Conservation (phyloP, 2,797 vertebrate genomes). For the Hydrolagus colliei region DNA sequence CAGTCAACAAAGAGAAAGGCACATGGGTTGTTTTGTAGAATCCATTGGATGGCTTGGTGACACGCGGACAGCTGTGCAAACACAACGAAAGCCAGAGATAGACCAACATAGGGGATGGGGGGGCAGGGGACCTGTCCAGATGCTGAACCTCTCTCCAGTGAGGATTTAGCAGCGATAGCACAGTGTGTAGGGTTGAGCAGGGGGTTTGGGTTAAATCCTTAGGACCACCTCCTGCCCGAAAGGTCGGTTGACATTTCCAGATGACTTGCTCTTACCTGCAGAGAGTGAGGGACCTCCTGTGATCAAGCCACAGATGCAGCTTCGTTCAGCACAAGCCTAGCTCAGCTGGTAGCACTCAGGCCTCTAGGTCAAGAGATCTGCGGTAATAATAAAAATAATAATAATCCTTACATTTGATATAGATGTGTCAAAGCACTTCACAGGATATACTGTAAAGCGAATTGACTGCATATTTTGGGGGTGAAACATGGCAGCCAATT, state of each 20-base stretch:
- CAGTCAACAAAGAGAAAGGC: neutral
- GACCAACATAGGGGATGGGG: neutral
- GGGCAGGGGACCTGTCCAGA: neutral
- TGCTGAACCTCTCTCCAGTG: neutral
- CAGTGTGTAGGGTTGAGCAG: neutral
- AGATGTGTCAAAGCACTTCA: no score
- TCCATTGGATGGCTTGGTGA: neutral
- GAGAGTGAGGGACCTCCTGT: neutral
- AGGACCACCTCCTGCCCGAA: neutral
- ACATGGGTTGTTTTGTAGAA: neutral
- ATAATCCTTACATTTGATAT: no score
- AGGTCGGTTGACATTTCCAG: neutral
- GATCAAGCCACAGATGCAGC: neutral
- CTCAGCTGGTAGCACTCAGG: no score
- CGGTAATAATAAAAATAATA: no score
- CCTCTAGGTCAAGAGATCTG: no score
- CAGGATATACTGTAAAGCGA: no score
- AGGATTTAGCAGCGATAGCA: neutral
- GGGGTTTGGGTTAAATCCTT: neutral
- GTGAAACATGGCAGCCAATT: no score
- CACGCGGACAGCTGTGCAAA: slow-evolving; percentile 17
- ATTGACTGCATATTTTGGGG: no score
- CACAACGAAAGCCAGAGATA: neutral
- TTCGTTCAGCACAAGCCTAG: neutral
- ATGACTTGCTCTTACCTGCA: neutral